phyloP scores from a whole-genome alignment of 2,113 vertebrate genomes.

The Vidua chalybeata region DNA sequence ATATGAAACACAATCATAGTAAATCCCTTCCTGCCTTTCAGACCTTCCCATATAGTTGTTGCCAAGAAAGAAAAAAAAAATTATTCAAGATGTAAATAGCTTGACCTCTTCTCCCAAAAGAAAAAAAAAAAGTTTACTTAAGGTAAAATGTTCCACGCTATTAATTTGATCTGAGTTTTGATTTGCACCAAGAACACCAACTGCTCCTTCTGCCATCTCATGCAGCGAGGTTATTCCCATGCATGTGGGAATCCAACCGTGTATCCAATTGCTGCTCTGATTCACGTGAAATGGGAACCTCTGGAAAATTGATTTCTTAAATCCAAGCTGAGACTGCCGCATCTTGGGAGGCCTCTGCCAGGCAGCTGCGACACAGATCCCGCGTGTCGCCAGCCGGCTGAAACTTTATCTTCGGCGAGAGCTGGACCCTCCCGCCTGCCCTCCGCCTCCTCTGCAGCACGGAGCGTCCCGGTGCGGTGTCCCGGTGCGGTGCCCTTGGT shows the following conservation, averaged over 20 bases:
- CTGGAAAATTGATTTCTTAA: not conserved
- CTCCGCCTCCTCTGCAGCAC: not conserved
- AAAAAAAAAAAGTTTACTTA: not conserved
- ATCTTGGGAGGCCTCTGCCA: not conserved
- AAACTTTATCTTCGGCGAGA: not conserved
- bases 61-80: not conserved
- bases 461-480: not conserved
- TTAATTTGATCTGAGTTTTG: constrained; percentile 14
- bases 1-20: not conserved
- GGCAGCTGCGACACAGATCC: not conserved
- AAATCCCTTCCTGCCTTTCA: not conserved
- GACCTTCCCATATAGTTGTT: not conserved
- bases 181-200: not conserved
- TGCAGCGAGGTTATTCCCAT: not conserved
- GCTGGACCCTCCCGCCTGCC: not conserved
- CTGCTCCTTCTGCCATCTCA: not conserved
- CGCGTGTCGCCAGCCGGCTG: not conserved
- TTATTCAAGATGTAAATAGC: not conserved
- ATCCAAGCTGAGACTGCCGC: not conserved
- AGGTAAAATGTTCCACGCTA: not conserved
- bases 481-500: not conserved
- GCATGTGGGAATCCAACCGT: not conserved
- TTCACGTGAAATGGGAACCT: not conserved
- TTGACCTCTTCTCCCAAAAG: not conserved
- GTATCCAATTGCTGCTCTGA: not conserved